Percentiles rank a stretch among this genome's conserved stretches.
Evolutionary conservation across 1,140 invertebrate genomes (phyloP).

Genomic region (Drosophila erecta): DNA sequence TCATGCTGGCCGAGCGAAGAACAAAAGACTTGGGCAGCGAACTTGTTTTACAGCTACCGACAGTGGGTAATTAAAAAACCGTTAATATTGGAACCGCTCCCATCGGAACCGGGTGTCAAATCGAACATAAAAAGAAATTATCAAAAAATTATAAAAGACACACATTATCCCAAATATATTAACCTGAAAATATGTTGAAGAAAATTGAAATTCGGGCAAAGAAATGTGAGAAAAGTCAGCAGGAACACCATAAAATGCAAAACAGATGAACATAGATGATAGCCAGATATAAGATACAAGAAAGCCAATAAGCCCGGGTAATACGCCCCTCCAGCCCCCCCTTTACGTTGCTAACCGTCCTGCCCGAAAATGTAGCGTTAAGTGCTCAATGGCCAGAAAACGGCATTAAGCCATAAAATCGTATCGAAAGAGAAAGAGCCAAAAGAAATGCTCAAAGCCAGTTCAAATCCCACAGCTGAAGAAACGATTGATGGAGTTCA

Average conservation of each 20-base stretch:
- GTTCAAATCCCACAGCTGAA: constrained; percentile 44
- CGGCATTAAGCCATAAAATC: constrained; percentile 80
- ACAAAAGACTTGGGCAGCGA: constrained; percentile 68
- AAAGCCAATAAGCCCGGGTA: constrained; percentile 42
- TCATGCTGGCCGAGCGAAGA: constrained; percentile 62
- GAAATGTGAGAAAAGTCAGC: constrained; percentile 76
- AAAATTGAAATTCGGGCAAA: constrained; percentile 42
- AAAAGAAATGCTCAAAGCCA: constrained; percentile 51
- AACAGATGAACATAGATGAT: constrained; percentile 36
- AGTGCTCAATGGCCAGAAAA: constrained; percentile 77
- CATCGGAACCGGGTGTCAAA: constrained; percentile 70
- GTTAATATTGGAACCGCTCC: constrained; percentile 73
- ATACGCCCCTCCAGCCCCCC: constrained; percentile 9
- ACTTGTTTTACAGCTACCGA: constrained; percentile 45
- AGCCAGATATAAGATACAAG: constrained; percentile 39
- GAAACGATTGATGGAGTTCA: constrained; percentile 71
- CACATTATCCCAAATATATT: constrained; percentile 8
- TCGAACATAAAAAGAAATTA: constrained; percentile 82
- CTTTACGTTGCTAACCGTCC: constrained; percentile 4
- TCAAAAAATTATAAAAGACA: constrained; percentile 79
- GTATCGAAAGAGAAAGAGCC: constrained; percentile 63
- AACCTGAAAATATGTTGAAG: constrained; percentile 23
- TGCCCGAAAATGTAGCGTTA: constrained; percentile 68
- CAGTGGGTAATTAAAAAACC: constrained; percentile 78
- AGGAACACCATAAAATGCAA: constrained; percentile 71